Base-by-base conservation (phyloP, 2,888 invertebrate species). In the Eueremaeus valkanovi region DNA sequence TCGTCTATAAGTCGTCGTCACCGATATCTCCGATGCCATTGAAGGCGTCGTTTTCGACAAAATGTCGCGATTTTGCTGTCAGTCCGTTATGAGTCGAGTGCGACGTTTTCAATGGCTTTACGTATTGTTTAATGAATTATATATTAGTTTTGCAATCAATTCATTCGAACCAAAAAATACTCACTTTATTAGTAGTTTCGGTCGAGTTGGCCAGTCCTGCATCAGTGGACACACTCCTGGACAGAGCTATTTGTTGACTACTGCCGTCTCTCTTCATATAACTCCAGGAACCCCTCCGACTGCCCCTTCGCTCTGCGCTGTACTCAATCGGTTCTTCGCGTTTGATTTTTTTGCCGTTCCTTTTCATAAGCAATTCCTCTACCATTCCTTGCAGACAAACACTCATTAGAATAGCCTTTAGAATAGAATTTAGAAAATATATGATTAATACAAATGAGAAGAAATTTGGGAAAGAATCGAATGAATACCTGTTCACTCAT, bases 1-100 rank as follows among this genome's bases (percentile, higher is more conserved):
- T 21, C 2, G 21, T 11, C 70, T 72, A 87, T 78, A 87, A 83
- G 81, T 96, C 96, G 81, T 95, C 96, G 82, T 97, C 96, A 5
- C 95, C 94, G 80, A 97, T 95, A 72, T 97, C 96, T 3, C 95
- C 94, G 80, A 97, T 95, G 72, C 92, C 93, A 84, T 94, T 93
- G 83, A 96, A 97, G 29, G 95, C 93, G 83, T 92, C 91, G 84
- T 94, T 95, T 82, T 93, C 93, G 33, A 83, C 82, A 77, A 92
- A 78, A n/a, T 77, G 73, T 31, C 70, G 33, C 55, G 80, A 79
- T 77, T 82, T 81, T 75, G 79, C 77, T 8, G 76, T 49, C 24
- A 49, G 63, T 42, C 49, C 72, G 33, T 76, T 76, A 24, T 78
- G 49, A 11, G 76, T 49, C 27, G 63, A 63, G 11, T 42, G 68